phyloP scores from a whole-genome alignment of 2,888 invertebrate species.

The Cloeon dipterum region DNA sequence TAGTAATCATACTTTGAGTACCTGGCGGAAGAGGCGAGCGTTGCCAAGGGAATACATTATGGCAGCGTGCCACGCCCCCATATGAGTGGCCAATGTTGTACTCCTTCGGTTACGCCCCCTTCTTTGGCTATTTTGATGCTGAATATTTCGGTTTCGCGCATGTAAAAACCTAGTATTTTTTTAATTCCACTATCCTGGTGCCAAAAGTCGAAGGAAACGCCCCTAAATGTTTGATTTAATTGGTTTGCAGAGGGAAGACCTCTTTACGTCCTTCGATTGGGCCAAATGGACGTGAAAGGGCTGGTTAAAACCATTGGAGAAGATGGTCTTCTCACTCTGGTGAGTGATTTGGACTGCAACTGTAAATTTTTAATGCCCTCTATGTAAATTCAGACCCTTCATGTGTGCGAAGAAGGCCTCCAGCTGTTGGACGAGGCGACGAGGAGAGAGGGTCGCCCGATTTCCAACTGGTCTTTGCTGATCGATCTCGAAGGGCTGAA shows the following conservation, averaged over 20 bases:
- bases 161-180: no score
- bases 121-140: no score
- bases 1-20: no score
- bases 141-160: no score
- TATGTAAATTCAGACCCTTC: constrained; percentile 35
- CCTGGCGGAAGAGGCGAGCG: no score
- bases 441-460: constrained; percentile 49
- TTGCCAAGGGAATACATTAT: no score
- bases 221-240: not conserved
- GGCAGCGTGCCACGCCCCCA: not conserved
- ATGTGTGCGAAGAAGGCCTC: constrained; percentile 80
- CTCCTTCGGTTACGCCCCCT: no score
- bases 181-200: no score
- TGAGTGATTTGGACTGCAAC: constrained; percentile 19
- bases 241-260: constrained; percentile 54
- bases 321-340: constrained; percentile 72
- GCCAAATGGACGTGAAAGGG: constrained; percentile 94
- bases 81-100: no score
- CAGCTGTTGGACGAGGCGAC: constrained; percentile 72
- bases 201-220: not conserved
- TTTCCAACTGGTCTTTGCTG: constrained; percentile 72
- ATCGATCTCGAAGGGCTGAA: constrained; percentile 85
- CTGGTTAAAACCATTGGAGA: constrained; percentile 75
- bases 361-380: not conserved
- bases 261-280: constrained; percentile 65